These are phyloP conservation scores for Rattus rattus DNA, from an alignment of 2,113 vertebrate genomes.

Conservation along the genomic window DNA sequence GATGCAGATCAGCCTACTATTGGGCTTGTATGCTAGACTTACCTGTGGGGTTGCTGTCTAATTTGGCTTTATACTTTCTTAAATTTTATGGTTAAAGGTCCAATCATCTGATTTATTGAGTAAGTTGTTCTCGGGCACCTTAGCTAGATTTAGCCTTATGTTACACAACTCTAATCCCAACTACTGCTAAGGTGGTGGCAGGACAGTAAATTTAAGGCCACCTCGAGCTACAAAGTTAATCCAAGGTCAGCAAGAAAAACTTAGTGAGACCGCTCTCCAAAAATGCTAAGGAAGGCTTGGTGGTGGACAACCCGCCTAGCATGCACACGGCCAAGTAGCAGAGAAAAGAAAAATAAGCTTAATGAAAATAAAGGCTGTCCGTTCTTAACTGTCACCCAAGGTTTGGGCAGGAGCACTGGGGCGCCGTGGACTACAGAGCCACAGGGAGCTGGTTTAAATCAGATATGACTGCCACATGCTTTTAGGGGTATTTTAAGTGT, in stretches of 20 bases:
- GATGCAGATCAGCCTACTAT: not conserved
- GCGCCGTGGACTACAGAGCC: rapidly evolving
- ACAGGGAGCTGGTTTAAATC: not conserved
- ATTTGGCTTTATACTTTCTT: not conserved
- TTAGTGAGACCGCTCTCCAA: not conserved
- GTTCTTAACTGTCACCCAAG: too few species aligned
- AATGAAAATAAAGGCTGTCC: not conserved
- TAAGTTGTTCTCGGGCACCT: not conserved
- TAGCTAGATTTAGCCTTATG: not conserved
- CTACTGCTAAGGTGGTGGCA: too few species aligned
- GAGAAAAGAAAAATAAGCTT: not conserved
- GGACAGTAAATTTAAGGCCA: not conserved
- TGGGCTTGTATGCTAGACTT: not conserved
- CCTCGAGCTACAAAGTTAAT: not conserved
- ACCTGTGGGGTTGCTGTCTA: not conserved
- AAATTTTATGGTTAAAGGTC: not conserved
- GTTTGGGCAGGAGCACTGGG: not conserved
- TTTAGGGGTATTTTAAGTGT: not conserved
- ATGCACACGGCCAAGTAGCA: not conserved
- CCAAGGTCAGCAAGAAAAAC: not conserved
- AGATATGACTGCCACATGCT: not conserved
- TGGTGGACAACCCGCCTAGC: not conserved
- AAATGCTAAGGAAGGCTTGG: not conserved
- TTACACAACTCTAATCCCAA: not conserved
- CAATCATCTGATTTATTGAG: not conserved